Base-by-base conservation (phyloP, 2,113 vertebrate species). In the Leptocoma aspasia region DNA sequence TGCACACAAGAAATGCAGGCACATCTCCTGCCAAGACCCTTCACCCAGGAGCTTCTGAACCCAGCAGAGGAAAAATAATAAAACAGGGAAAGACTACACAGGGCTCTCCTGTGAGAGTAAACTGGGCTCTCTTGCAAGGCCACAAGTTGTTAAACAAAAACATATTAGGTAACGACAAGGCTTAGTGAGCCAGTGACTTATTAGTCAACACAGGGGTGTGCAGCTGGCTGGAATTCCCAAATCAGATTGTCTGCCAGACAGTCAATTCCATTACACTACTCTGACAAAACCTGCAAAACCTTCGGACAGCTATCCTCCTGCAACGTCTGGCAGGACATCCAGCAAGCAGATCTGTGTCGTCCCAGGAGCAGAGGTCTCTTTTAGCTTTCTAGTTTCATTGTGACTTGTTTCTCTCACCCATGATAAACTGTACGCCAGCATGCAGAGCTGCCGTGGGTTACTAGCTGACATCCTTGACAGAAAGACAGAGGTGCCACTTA, bases 201-300 rank as follows among this genome's bases (percentile, higher is more conserved):
- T 44, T 95, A 97, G 90, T 91, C 94, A 94, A 92, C 73, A 94
- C 66, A 70, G 31, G 49, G 73, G 82, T 86, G 94, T 66, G 72
- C 35, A 81, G 91, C 89, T 95, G 96, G 93, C 88, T 97, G 76
- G 84, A 97, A 97, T 96, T 95, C 65, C 95, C 82, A 94, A 94
- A 97, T 95, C 95, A 95, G 95, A 96, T 89, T 94, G 75, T 63
- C 87, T 96, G 86, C 87, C 91, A 97, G 84, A 78, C 53, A 73
- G 47, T 50, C 94, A 97, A 78, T 96, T 96, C 95, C 78, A 97
- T 95, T 97, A 84, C 26, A 12, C 81, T 83, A 45, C 81, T 92
- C 53, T 5, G 31, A 91, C 79, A 91, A 83, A 81, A 93, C 49
- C 61, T 91, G 88, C 63, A 95, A 92, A 95, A 94, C 42, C 57